A percentile compares a stretch with the other conserved stretches of the same genome.
These are phyloP conservation scores for Nezara viridula DNA, from an alignment of 2,888 invertebrate genomes.

Conservation along the genomic window DNA sequence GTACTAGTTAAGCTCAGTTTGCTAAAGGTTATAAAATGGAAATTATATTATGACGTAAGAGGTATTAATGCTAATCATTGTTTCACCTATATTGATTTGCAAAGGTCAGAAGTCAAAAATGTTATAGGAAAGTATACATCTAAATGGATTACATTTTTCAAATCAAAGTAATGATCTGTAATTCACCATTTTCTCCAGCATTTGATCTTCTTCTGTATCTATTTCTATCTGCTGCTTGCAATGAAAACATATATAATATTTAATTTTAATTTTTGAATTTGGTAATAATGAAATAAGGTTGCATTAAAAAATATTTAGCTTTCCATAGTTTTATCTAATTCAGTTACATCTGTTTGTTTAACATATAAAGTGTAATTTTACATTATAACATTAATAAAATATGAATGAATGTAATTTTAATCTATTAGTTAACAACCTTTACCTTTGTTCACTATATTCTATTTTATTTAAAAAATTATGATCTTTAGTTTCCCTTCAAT, in stretches of 20 bases:
- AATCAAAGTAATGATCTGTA: neutral
- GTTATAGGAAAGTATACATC: neutral
- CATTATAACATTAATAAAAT: neutral
- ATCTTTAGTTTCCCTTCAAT: neutral
- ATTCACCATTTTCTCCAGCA: constrained; percentile 41
- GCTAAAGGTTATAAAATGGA: neutral
- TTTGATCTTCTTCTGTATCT: constrained; percentile 20
- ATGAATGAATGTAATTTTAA: too few relatives aligned
- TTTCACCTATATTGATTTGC: neutral
- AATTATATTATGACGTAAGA: neutral
- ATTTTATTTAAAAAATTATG: neutral
- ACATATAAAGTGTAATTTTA: neutral
- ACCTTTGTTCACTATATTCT: too few relatives aligned
- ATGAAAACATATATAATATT: neutral
- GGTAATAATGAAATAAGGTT: neutral
- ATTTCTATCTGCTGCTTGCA: constrained; percentile 47
- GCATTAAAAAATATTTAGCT: neutral
- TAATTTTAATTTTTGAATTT: neutral
- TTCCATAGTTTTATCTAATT: too few relatives aligned
- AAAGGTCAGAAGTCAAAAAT: neutral
- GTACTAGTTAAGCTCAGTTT: neutral
- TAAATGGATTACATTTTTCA: neutral
- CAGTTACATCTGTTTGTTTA: too few relatives aligned
- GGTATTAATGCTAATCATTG: neutral
- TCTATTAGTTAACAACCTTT: too few relatives aligned